Evolutionary conservation across 2,888 invertebrate species (phyloP).

Genomic region (Stictocephala bisonia): DNA sequence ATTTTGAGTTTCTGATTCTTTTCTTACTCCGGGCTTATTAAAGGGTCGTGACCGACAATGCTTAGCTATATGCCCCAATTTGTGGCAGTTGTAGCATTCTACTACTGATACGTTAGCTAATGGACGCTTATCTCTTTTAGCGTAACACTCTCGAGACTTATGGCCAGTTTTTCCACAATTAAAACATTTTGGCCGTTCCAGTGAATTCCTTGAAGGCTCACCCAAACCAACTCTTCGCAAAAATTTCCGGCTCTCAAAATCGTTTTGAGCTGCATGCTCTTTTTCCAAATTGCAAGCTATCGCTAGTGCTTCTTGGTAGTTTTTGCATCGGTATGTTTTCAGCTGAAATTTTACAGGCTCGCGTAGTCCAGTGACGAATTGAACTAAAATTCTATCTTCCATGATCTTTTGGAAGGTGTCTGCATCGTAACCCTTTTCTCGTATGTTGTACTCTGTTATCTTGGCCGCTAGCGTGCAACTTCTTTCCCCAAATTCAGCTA

Average conservation of each 20-base stretch:
- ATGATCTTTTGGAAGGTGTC: conserved; percentile 5
- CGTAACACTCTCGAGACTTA: not conserved
- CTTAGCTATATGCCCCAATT: too few species aligned
- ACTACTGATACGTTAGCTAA: too few species aligned
- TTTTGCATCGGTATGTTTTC: not conserved
- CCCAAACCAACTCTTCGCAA: not conserved
- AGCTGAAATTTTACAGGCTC: conserved; percentile 11
- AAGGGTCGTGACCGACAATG: too few species aligned
- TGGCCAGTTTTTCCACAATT: not conserved
- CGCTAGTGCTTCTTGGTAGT: conserved; percentile 2
- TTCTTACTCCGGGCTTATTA: too few species aligned
- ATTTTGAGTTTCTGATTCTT: too few species aligned
- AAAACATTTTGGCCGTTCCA: too few species aligned
- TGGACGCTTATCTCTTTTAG: too few species aligned
- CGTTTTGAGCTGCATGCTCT: not conserved
- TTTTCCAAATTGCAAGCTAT: conserved; percentile 23
- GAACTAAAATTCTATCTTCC: conserved; percentile 21
- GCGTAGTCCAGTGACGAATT: conserved; percentile 2
- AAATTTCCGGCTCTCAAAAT: not conserved
- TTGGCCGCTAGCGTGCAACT: conserved; percentile 9
- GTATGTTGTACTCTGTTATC: conserved; percentile 22
- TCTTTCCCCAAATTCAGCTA: conserved; percentile 15
- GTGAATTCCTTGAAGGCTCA: not conserved
- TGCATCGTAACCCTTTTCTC: conserved; percentile 7
- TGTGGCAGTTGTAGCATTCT: not conserved